phyloP scores from a whole-genome alignment of 2,888 invertebrate genomes.

The Elmis aenea region DNA sequence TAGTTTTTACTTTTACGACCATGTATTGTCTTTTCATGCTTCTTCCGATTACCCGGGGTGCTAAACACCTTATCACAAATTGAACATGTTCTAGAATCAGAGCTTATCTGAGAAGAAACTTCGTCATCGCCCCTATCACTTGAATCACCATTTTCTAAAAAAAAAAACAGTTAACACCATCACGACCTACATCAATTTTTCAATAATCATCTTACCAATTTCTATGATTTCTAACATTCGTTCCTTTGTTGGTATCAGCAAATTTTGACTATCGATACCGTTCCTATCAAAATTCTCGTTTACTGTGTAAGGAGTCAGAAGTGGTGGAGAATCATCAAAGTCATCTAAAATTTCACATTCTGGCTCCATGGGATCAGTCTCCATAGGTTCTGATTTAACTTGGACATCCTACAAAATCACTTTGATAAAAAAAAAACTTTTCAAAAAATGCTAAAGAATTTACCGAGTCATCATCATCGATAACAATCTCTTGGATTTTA shows the following conservation, averaged over 20 bases:
- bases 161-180: no score
- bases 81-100: constrained; percentile 24
- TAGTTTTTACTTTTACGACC: no score
- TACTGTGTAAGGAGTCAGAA: constrained; percentile 26
- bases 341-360: no score
- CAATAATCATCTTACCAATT: no score
- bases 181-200: no score
- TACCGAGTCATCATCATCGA: constrained; percentile 11
- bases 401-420: constrained; percentile 32
- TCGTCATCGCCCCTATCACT: no score
- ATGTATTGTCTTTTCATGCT: constrained; percentile 35
- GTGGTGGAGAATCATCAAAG: constrained; percentile 33
- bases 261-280: not conserved
- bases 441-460: not conserved
- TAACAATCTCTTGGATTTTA: no score
- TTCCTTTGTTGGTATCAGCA: not conserved
- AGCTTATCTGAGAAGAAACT: no score
- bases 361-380: constrained; percentile 29
- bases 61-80: constrained; percentile 38
- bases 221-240: no score
- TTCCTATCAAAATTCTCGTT: constrained; percentile 7
- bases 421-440: no score
- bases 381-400: constrained; percentile 35
- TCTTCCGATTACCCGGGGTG: constrained; percentile 33
- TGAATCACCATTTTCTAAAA: no score